Evolutionary conservation across 2,888 invertebrate genomes (phyloP).

Genomic region (Nymphalis polychloros): DNA sequence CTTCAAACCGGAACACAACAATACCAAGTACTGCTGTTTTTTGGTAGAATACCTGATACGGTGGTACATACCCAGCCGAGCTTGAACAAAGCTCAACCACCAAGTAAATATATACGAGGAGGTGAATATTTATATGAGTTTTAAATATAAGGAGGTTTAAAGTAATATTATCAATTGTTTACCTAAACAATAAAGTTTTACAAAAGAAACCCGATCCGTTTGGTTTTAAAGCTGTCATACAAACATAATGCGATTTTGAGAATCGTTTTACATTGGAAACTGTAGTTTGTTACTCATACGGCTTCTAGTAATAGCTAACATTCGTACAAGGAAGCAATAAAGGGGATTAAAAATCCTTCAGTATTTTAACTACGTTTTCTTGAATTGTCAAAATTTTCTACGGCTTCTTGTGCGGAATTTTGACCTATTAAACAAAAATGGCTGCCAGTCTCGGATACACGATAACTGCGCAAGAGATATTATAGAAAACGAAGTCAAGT

Average conservation of each 20-base stretch:
- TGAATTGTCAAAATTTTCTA: neutral
- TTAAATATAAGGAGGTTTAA: too few relatives aligned
- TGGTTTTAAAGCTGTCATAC: constrained; percentile 32
- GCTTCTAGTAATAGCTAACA: constrained; percentile 27
- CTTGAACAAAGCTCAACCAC: too few relatives aligned
- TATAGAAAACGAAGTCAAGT: too few relatives aligned
- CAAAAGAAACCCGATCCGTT: constrained; percentile 1
- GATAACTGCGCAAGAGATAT: too few relatives aligned
- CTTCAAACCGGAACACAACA: too few relatives aligned
- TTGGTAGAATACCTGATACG: too few relatives aligned
- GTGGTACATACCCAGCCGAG: too few relatives aligned
- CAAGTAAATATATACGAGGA: too few relatives aligned
- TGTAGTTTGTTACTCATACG: constrained; percentile 3
- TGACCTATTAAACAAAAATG: too few relatives aligned
- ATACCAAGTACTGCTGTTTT: too few relatives aligned
- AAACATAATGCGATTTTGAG: constrained; percentile 38
- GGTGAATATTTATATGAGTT: too few relatives aligned
- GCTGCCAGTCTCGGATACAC: too few relatives aligned
- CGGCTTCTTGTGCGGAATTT: neutral
- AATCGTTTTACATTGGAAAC: constrained; percentile 37
- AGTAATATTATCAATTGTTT: neutral
- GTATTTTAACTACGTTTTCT: neutral
- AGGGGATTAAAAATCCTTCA: neutral
- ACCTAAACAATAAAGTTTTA: neutral
- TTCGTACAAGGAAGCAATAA: constrained; percentile 1